A percentile compares a stretch with the other conserved stretches of the same genome.
Evolutionary conservation across 2,888 invertebrate genomes (phyloP).

Genomic region (Endotricha flammealis): DNA sequence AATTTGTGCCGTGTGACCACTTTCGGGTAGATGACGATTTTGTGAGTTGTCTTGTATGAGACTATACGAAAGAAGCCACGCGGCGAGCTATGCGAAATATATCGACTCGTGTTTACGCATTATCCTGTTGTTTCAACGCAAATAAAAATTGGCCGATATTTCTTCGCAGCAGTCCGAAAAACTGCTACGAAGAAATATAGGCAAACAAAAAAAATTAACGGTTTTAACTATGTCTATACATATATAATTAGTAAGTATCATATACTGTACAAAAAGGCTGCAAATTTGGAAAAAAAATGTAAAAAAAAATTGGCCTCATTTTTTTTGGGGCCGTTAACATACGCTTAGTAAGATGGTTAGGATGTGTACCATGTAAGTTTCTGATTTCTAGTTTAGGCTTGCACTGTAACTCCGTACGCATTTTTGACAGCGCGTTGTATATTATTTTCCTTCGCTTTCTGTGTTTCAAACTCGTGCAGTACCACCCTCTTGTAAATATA

Average conservation of each 20-base stretch:
- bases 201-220: constrained; percentile 58
- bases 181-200: constrained; percentile 34
- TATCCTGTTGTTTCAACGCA: constrained; percentile 54
- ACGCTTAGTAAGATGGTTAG: constrained; percentile 75
- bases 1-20: too few species aligned
- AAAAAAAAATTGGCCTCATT: constrained; percentile 66
- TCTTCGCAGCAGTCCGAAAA: constrained; percentile 35
- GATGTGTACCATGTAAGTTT: constrained; percentile 68
- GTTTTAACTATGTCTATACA: constrained; percentile 73
- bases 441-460: constrained; percentile 34
- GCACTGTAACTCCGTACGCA: constrained; percentile 36
- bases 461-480: constrained; percentile 32
- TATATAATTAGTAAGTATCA: constrained; percentile 72
- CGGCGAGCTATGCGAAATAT: constrained; percentile 55
- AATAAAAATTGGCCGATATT: constrained; percentile 41
- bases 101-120: constrained; percentile 51
- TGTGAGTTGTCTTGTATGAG: constrained; percentile 28
- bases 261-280: constrained; percentile 74
- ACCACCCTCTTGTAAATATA: constrained; percentile 58
- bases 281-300: constrained; percentile 66
- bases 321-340: constrained; percentile 64
- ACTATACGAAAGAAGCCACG: constrained; percentile 7
- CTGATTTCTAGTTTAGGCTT: constrained; percentile 51
- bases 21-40: too few species aligned
- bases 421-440: constrained; percentile 25